A percentile compares a stretch with the other conserved stretches of the same genome.
Conservation (phyloP, 2,113 vertebrate genomes). For the Asarcornis scutulata region DNA sequence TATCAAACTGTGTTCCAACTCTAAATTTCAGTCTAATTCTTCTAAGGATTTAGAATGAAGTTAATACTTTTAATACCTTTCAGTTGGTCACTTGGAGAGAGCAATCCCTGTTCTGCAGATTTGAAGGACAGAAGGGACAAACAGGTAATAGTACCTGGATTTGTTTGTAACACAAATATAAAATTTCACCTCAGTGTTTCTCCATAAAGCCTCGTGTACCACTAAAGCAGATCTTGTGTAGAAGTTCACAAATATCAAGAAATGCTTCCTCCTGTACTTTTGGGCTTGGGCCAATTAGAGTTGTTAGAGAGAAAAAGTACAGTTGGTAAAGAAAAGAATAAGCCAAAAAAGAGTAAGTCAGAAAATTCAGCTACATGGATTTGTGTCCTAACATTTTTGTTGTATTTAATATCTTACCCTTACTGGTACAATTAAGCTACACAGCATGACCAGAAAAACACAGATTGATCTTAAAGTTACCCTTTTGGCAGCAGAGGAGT, state of each 20-base stretch:
- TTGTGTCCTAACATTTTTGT: not conserved
- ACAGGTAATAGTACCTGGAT: not conserved
- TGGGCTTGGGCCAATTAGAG: not conserved
- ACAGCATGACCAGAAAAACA: not conserved
- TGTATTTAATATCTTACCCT: not conserved
- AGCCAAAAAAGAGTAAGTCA: no score
- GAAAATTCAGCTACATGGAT: not conserved
- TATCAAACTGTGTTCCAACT: not conserved
- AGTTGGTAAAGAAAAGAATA: not conserved
- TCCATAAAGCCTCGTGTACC: not conserved
- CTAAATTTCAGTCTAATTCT: not conserved
- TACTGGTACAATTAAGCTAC: not conserved
- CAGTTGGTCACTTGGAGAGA: not conserved
- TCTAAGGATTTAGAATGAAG: not conserved
- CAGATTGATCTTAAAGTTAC: not conserved
- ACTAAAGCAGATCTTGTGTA: not conserved
- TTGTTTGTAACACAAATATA: not conserved
- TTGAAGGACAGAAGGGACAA: not conserved
- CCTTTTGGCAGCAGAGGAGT: not conserved
- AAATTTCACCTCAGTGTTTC: not conserved
- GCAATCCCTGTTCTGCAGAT: not conserved
- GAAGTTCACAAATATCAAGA: not conserved
- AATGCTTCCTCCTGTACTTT: not conserved
- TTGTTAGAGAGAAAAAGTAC: not conserved
- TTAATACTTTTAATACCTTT: not conserved